These are phyloP conservation scores for Drosophila greeni DNA, from an alignment of 2,888 invertebrate genomes.

Conservation along the genomic window DNA sequence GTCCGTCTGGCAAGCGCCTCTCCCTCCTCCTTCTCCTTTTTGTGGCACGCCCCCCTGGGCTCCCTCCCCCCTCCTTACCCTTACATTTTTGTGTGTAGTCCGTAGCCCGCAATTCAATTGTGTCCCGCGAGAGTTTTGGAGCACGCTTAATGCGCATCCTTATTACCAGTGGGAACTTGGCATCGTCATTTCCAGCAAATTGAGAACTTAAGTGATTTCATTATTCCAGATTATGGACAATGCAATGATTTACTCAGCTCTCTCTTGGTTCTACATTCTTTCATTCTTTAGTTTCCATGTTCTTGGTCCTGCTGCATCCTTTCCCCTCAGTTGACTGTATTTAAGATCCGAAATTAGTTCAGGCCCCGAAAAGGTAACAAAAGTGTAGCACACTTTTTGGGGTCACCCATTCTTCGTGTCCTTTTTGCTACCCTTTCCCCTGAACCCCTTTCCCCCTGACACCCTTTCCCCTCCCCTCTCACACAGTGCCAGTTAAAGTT, in stretches of 20 bases:
- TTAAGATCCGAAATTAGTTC: conserved; percentile 46
- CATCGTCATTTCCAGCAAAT: conserved; percentile 69
- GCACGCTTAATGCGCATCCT: conserved; percentile 69
- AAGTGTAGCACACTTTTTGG: conserved; percentile 36
- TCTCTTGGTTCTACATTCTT: conserved; percentile 28
- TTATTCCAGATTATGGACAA: conserved; percentile 74
- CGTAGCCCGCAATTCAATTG: conserved; percentile 66
- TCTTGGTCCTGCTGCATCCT: conserved; percentile 1
- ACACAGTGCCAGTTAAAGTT: conserved; percentile 29
- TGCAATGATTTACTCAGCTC: conserved; percentile 67
- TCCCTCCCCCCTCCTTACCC: no score
- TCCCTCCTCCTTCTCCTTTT: conserved; percentile 5
- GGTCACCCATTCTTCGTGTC: conserved; percentile 15
- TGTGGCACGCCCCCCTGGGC: conserved; percentile 18
- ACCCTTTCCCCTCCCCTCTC: not conserved
- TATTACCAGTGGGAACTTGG: conserved; percentile 64
- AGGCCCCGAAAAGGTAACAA: conserved; percentile 30
- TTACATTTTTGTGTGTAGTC: conserved; percentile 31
- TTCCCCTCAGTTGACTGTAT: conserved; percentile 34
- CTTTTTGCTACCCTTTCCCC: not conserved
- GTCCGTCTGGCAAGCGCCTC: not conserved
- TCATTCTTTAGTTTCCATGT: not conserved
- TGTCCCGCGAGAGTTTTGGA: conserved; percentile 65
- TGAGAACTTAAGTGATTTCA: conserved; percentile 75
- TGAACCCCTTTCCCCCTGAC: no score